phyloP scores from a whole-genome alignment of 2,888 invertebrate species.

The Megalurothrips usitatus region DNA sequence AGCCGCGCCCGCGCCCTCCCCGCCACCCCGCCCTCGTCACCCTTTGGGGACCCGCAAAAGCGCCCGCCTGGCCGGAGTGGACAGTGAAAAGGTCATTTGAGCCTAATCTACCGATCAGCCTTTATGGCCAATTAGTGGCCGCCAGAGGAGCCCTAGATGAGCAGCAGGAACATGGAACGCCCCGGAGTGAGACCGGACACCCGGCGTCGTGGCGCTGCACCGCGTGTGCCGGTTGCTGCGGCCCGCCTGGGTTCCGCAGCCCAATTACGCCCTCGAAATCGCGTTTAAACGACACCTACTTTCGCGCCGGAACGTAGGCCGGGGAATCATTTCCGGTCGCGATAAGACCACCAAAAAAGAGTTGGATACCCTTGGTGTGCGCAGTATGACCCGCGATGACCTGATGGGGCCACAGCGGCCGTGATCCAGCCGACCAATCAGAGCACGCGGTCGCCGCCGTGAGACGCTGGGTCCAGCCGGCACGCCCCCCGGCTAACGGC shows the following conservation, averaged over 20 bases:
- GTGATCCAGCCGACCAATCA: too few species aligned
- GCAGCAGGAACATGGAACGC: background rate
- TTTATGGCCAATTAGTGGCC: constrained; percentile 16
- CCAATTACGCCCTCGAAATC: too few species aligned
- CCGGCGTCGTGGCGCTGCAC: background rate
- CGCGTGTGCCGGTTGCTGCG: background rate
- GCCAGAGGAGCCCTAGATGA: background rate
- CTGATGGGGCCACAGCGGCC: too few species aligned
- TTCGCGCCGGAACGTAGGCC: too few species aligned
- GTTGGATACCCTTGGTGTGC: too few species aligned
- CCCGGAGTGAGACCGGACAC: background rate
- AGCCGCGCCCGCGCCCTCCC: background rate
- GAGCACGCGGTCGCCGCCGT: background rate
- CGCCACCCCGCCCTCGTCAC: background rate
- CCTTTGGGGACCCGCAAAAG: background rate
- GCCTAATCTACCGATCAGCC: constrained; percentile 19
- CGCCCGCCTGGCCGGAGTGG: background rate
- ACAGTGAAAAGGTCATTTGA: constrained; percentile 9
- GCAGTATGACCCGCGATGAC: too few species aligned
- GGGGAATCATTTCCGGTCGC: too few species aligned
- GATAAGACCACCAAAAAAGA: too few species aligned
- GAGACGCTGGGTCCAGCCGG: background rate
- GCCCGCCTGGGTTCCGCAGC: too few species aligned
- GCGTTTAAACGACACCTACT: too few species aligned
- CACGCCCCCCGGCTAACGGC: background rate